phyloP scores from a whole-genome alignment of 1,140 invertebrate species.

The Contarinia nasturtii region DNA sequence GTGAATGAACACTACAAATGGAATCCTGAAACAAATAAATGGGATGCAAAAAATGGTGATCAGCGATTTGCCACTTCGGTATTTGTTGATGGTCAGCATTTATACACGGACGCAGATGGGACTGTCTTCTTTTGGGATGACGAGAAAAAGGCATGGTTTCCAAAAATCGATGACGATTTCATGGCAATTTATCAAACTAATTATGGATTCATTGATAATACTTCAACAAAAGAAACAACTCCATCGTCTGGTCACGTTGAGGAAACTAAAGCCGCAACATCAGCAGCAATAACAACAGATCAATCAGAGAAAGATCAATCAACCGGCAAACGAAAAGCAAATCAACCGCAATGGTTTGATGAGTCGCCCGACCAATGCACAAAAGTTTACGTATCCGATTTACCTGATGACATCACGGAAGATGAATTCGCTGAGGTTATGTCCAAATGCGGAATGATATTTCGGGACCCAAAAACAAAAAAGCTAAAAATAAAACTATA shows the following conservation, averaged over 20 bases:
- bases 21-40: conserved; percentile 19
- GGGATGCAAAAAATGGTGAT: conserved; percentile 13
- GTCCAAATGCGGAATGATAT: conserved; percentile 90
- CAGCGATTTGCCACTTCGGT: conserved; percentile 33
- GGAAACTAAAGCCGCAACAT: conserved; percentile 3
- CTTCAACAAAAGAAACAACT: conserved; percentile 3
- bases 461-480: conserved; percentile 61
- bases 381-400: conserved; percentile 89
- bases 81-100: conserved; percentile 57
- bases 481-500: conserved; percentile 94
- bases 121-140: conserved; percentile 81
- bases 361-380: conserved; percentile 82
- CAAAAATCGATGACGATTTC: conserved; percentile 93
- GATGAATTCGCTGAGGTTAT: conserved; percentile 81
- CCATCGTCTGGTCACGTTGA: conserved; percentile 5
- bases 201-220: conserved; percentile 50
- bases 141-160: conserved; percentile 85
- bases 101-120: conserved; percentile 76
- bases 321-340: conserved; percentile 21
- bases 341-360: conserved; percentile 72
- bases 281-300: conserved; percentile 7
- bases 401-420: conserved; percentile 77
- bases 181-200: conserved; percentile 89
- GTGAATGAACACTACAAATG: conserved; percentile 23
- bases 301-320: conserved; percentile 17